These are phyloP conservation scores for Cavia aperea DNA, from an alignment of 2,113 vertebrate species.

Conservation along the genomic window DNA sequence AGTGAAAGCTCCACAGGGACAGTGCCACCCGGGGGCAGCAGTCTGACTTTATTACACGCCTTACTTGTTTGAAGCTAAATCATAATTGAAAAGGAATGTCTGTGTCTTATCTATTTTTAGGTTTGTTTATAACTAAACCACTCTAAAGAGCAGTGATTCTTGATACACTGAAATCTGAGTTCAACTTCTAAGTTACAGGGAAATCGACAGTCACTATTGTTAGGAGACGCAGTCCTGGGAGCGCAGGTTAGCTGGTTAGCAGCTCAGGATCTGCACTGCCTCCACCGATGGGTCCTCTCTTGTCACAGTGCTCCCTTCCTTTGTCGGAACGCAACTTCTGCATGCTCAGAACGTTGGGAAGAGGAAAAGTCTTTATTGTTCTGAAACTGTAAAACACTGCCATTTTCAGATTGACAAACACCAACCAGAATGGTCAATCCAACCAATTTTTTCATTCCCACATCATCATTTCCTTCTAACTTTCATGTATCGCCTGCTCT, in stretches of 20 bases:
- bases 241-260: background rate
- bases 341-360: background rate
- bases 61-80: background rate
- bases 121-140: background rate
- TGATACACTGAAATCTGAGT: background rate
- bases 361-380: background rate
- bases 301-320: background rate
- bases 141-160: background rate
- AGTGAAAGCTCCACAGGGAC: background rate
- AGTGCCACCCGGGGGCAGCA: fast-evolving
- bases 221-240: background rate
- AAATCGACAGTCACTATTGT: background rate
- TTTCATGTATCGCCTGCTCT: background rate
- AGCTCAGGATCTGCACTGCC: background rate
- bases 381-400: background rate
- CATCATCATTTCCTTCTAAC: background rate
- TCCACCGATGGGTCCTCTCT: background rate
- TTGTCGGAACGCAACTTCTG: background rate
- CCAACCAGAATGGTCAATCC: background rate
- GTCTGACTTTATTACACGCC: background rate
- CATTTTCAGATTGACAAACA: conserved; percentile 6
- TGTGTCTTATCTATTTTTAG: background rate
- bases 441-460: background rate
- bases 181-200: background rate
- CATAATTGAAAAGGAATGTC: background rate